These are phyloP conservation scores for Formica selysi DNA, from an alignment of 1,140 invertebrate species.

Conservation along the genomic window DNA sequence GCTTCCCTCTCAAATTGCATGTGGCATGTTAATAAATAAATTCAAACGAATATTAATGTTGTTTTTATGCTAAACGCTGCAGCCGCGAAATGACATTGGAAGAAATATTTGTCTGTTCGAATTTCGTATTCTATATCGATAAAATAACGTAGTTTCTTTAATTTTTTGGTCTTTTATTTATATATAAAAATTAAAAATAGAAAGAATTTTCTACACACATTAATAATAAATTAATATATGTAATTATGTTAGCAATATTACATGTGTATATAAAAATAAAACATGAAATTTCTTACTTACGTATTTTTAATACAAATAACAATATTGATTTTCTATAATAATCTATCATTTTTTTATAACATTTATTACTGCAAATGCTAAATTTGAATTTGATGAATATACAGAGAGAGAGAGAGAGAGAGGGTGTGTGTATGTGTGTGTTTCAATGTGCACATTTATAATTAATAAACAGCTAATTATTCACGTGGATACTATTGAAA, in stretches of 20 bases:
- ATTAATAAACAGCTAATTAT: constrained; percentile 32
- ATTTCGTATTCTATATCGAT: background rate
- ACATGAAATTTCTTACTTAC: background rate
- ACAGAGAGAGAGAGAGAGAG: background rate
- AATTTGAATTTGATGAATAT: constrained; percentile 13
- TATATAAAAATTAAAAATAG: background rate
- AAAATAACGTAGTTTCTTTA: background rate
- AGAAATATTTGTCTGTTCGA: background rate
- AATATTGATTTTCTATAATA: background rate
- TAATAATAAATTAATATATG: background rate
- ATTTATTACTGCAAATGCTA: background rate
- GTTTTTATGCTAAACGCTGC: constrained; percentile 23
- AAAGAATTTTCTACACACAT: background rate
- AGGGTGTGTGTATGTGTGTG: no score
- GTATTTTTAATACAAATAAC: constrained; percentile 8
- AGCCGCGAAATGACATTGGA: background rate
- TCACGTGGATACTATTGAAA: background rate
- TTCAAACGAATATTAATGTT: constrained; percentile 20
- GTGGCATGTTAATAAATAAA: constrained; percentile 36
- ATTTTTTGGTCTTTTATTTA: background rate
- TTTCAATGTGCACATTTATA: background rate
- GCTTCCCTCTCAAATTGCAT: background rate
- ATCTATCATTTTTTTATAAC: background rate
- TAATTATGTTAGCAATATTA: constrained; percentile 1
- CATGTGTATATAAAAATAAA: background rate